Base-by-base conservation (phyloP, 2,888 invertebrate genomes). In the Apamea crenata region DNA sequence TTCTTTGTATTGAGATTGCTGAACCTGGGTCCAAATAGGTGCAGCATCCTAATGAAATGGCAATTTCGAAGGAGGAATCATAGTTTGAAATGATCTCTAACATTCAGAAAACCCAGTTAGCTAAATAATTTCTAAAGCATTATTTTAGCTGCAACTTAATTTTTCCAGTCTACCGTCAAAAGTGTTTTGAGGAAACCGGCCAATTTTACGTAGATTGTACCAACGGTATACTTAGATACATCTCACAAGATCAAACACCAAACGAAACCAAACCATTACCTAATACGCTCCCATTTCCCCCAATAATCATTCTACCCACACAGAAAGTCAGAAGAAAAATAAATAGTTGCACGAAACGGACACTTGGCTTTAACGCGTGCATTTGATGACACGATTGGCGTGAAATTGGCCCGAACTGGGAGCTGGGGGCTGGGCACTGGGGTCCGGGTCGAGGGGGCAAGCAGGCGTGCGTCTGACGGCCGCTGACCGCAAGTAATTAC, bases 361-460 rank as follows among this genome's bases (percentile, higher is more conserved):
- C 87, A 90, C 90, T 91, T 89, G 84, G 88, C 88, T 90, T 87
- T 86, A 87, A 81, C 84, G 94, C 90, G 93, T 94, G 95, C 93
- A 91, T 94, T 93, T 95, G 96, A 96, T 95, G 94, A 95, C 93
- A 90, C 92, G 94, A 95, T 94, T 93, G 94, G 93, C 96, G 95
- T 96, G 94, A 96, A 96, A 96, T 96, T 96, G 94, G 93, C 93
- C 93, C 88, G 87, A 85, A 88, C 87, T 88, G 87, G 85, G 81
- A 80, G 82, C 76, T 65, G 73, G 78, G 85, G 80, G 78, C 66
- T 40, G 61, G 82, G 81, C 81, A 66, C 75, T 72, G 80, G 82
- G 76, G 81, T 69, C 74, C 85, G 85, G 85, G 87, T 83, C 82
- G 78, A 81, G 80, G 78, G 82, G 74, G 71, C 53, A 83, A 71